Base-by-base conservation (phyloP, 2,888 invertebrate genomes). In the Andrena chrysosceles region DNA sequence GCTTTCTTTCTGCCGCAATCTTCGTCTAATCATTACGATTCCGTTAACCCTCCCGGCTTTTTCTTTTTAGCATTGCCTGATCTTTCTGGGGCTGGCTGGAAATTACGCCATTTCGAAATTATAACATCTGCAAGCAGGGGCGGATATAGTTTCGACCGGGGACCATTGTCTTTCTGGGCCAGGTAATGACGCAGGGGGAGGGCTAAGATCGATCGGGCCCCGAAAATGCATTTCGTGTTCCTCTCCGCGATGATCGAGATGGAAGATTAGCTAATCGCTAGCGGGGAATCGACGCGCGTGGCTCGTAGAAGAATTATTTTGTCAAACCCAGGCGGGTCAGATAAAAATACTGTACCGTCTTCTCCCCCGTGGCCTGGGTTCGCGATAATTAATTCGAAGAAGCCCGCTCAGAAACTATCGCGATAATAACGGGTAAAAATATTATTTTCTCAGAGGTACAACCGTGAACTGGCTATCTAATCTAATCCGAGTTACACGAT, bases 51-150 rank as follows among this genome's bases (percentile, higher is more conserved):
- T 6, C 35, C 49, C 67, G 76, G 71, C 29, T 72, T 77, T 59
- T 67, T 62, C 72, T 63, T 79, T 77, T 73, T 67, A 56, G 0
- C 23, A 6, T 48, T 48, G 59, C 48, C 60, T 26, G 68, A 66
- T 73, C 87, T 86, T 83, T 81, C 80, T 82, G 72, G 79, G 79
- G 81, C 66, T 68, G 62, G 60, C 84, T 82, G 87, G 75, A 88
- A 89, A 91, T 91, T 87, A 89, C 89, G 90, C 87, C 87, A 90
- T 91, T 91, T 90, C 92, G 88, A 93, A 93, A 93, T 93, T 93
- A 93, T 93, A 93, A 93, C 93, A 93, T 93, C 92, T 83, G 89
- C 88, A 70, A 80, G 72, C 78, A 84, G 78, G 81, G 79, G 63
- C 86, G 86, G 77, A 81, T 77, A 85, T 74, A 81, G 86, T 81